phyloP scores from a whole-genome alignment of 1,140 invertebrate genomes.

The Bombus affinis region DNA sequence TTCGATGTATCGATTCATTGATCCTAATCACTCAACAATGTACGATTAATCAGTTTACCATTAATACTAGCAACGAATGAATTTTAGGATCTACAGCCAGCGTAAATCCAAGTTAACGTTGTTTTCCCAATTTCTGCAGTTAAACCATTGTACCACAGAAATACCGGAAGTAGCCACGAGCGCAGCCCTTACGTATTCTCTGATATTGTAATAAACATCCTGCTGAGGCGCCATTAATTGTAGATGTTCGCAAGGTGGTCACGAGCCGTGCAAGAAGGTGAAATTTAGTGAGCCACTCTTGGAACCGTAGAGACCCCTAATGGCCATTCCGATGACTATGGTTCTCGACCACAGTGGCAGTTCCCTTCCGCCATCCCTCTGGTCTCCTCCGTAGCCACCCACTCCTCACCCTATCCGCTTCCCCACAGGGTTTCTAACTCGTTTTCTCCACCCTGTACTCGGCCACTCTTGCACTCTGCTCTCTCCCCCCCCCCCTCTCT shows the following conservation, averaged over 20 bases:
- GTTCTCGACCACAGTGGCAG: slow-evolving; percentile 73
- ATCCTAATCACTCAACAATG: background rate
- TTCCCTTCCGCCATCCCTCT: slow-evolving; percentile 47
- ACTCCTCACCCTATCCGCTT: slow-evolving; percentile 39
- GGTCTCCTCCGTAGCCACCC: background rate
- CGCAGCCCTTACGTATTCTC: slow-evolving; percentile 40
- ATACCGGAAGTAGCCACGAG: slow-evolving; percentile 25
- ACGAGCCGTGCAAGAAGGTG: slow-evolving; percentile 73
- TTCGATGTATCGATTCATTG: background rate
- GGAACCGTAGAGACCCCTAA: slow-evolving; percentile 79
- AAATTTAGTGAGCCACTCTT: slow-evolving; percentile 82
- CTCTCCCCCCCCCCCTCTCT: background rate
- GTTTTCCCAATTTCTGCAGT: background rate
- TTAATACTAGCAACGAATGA: background rate
- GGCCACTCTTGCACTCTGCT: slow-evolving; percentile 18
- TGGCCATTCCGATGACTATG: slow-evolving; percentile 80
- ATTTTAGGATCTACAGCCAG: background rate
- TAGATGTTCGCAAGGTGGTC: slow-evolving; percentile 72
- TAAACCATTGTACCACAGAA: background rate
- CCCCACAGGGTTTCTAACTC: slow-evolving; percentile 56
- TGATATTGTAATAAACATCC: slow-evolving; percentile 77
- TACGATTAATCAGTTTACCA: background rate
- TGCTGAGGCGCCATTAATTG: slow-evolving; percentile 76
- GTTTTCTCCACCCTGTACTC: slow-evolving; percentile 59
- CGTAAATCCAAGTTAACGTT: background rate